A percentile compares a stretch with the other conserved stretches of the same genome.
These are phyloP conservation scores for Protophormia terraenovae DNA, from an alignment of 2,888 invertebrate species.

Conservation along the genomic window DNA sequence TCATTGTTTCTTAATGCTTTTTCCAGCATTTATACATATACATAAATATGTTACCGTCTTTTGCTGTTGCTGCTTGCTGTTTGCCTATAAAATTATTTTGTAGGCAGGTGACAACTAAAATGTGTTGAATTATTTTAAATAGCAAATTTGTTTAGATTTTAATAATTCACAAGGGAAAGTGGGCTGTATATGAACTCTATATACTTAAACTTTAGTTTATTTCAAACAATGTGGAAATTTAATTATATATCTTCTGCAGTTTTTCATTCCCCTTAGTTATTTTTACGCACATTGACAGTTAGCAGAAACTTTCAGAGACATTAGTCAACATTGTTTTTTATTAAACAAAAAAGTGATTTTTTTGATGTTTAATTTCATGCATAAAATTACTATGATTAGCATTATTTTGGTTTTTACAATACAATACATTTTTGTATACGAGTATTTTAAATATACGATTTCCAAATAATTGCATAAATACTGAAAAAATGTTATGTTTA, in stretches of 20 bases:
- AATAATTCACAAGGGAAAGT: constrained; percentile 27
- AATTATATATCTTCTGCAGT: background rate
- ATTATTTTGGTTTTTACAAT: background rate
- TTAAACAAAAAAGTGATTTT: background rate
- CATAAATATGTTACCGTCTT: background rate
- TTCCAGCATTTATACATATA: no score
- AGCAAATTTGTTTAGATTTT: constrained; percentile 18
- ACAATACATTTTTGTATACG: background rate
- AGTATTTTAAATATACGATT: background rate
- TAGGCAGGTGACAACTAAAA: constrained; percentile 63
- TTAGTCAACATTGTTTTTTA: background rate
- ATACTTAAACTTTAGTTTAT: background rate
- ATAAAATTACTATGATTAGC: background rate
- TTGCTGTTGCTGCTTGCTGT: background rate
- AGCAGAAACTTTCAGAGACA: background rate
- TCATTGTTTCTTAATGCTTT: constrained; percentile 29
- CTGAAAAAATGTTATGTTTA: background rate
- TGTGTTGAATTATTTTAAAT: constrained; percentile 51
- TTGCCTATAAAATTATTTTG: constrained; percentile 42
- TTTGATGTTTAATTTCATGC: background rate
- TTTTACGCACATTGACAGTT: background rate
- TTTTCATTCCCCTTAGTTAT: background rate
- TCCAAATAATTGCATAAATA: constrained; percentile 26
- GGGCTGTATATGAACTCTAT: constrained; percentile 50
- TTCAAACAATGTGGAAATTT: background rate